Percentiles rank a stretch among this genome's conserved stretches.
Evolutionary conservation across 2,113 vertebrate genomes (phyloP).

Genomic region (Verasper variegatus): DNA sequence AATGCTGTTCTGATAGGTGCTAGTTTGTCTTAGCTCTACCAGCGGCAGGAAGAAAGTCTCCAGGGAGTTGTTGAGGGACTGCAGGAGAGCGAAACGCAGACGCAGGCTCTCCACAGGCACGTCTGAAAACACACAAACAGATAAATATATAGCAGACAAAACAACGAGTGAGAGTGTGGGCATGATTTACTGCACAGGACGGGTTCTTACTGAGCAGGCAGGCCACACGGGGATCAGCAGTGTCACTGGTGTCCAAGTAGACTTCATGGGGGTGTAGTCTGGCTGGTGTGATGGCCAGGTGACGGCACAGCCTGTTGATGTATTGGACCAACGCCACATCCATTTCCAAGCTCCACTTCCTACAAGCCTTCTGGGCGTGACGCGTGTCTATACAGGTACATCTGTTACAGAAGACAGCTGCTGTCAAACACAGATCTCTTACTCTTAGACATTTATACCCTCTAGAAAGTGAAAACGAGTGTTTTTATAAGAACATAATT

Average conservation of each 20-base stretch:
- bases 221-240: constrained; percentile 89
- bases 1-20: constrained; percentile 90
- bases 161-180: neutral
- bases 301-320: constrained; percentile 93
- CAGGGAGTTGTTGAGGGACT: constrained; percentile 94
- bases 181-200: neutral
- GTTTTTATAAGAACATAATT: too few species aligned
- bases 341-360: constrained; percentile 96
- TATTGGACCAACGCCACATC: constrained; percentile 94
- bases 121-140: constrained; percentile 72
- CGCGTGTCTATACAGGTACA: constrained; percentile 94
- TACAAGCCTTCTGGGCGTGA: constrained; percentile 93
- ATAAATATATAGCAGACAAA: neutral
- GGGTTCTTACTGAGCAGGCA: constrained; percentile 88
- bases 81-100: constrained; percentile 93
- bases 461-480: too few species aligned
- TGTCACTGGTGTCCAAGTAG: constrained; percentile 91
- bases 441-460: neutral
- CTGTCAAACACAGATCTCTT: neutral
- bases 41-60: constrained; percentile 96
- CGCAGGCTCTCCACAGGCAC: constrained; percentile 93
- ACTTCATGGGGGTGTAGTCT: constrained; percentile 96
- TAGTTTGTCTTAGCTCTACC: constrained; percentile 93
- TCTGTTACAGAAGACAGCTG: constrained; percentile 71
- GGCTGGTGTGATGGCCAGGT: constrained; percentile 94